phyloP scores from a whole-genome alignment of 2,113 vertebrate species.

The Pao palembangensis region DNA sequence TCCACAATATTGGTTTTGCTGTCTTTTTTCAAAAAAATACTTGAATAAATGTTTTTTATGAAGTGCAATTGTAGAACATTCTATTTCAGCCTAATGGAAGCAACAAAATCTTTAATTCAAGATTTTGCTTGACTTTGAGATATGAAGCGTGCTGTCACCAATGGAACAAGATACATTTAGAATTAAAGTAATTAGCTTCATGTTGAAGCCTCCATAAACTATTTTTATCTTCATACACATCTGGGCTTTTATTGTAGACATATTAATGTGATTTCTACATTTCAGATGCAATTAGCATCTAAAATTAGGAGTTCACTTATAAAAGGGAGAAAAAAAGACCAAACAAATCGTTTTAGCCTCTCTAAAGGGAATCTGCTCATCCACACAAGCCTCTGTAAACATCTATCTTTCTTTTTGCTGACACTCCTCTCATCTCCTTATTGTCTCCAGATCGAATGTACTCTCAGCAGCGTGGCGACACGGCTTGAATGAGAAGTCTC shows the following conservation, averaged over 20 bases:
- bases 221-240: too few relatives aligned
- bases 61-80: too few relatives aligned
- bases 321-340: neutral
- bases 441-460: constrained; percentile 32
- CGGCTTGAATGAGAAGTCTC: constrained; percentile 19
- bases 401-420: constrained; percentile 18
- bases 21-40: neutral
- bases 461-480: constrained; percentile 17
- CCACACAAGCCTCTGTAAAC: too few relatives aligned
- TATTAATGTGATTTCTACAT: too few relatives aligned
- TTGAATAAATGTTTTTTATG: neutral
- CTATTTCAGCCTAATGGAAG: too few relatives aligned
- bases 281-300: neutral
- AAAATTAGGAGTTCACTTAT: neutral
- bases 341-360: constrained; percentile 9
- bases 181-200: too few relatives aligned
- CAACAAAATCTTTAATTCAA: too few relatives aligned
- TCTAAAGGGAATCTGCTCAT: constrained; percentile 22
- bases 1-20: neutral
- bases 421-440: constrained; percentile 27
- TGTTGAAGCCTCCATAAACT: too few relatives aligned
- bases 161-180: too few relatives aligned
- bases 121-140: too few relatives aligned
- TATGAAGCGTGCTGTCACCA: too few relatives aligned
- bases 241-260: too few relatives aligned